phyloP scores from a whole-genome alignment of 2,888 invertebrate species.

The Apodemia hepburni region DNA sequence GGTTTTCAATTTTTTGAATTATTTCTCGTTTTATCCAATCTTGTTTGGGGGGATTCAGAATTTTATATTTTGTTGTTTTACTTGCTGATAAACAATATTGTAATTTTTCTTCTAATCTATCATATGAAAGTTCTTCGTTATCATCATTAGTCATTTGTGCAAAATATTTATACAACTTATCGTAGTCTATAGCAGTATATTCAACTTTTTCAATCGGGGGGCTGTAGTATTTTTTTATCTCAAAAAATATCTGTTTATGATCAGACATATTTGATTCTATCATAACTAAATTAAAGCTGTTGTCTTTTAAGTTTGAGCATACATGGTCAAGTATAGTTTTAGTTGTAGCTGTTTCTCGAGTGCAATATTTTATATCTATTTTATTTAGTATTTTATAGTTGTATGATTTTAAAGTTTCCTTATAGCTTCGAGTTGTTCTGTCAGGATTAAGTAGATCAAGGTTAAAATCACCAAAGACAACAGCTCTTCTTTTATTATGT shows the following conservation, averaged over 20 bases:
- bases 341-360: slow-evolving; percentile 24
- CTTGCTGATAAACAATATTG: neutral
- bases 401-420: slow-evolving; percentile 14
- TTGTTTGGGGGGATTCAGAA: too few species aligned
- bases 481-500: slow-evolving; percentile 20
- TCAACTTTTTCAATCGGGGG: neutral
- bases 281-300: slow-evolving; percentile 22
- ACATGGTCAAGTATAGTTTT: slow-evolving; percentile 31
- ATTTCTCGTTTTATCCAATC: too few species aligned
- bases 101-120: neutral
- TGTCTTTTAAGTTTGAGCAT: slow-evolving; percentile 25
- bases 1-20: too few species aligned
- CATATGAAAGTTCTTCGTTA: too few species aligned
- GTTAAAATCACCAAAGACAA: slow-evolving; percentile 26
- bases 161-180: neutral
- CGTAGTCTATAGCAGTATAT: slow-evolving; percentile 13
- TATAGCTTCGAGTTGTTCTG: slow-evolving; percentile 20
- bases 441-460: slow-evolving; percentile 19
- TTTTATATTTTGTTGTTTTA: too few species aligned
- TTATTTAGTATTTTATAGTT: slow-evolving; percentile 19
- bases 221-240: too few species aligned
- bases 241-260: slow-evolving; percentile 31
- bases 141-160: too few species aligned
- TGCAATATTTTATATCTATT: slow-evolving; percentile 26
- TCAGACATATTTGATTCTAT: slow-evolving; percentile 33